Conservation (phyloP, 2,888 invertebrate genomes). For the Zele albiditarsus region DNA sequence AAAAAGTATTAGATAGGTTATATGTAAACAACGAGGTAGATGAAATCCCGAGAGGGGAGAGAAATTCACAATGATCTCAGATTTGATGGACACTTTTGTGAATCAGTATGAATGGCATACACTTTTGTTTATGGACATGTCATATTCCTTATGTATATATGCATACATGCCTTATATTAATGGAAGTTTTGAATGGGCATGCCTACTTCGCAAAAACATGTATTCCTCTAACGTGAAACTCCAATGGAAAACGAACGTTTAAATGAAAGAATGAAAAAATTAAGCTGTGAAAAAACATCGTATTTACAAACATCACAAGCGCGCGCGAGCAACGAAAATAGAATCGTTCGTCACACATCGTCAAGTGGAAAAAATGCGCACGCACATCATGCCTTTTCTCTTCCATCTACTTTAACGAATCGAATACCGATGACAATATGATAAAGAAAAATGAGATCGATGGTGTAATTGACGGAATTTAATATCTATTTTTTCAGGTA, state of each 20-base stretch:
- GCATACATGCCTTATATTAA: not conserved
- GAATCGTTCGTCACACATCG: conserved; percentile 16
- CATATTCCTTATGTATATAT: not conserved
- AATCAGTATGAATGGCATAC: not conserved
- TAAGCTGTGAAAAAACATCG: not conserved
- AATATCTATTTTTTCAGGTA: not conserved
- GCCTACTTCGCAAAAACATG: no score
- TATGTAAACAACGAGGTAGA: not conserved
- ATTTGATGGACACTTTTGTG: not conserved
- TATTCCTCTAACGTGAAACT: not conserved
- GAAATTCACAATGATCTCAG: not conserved
- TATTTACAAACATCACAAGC: not conserved
- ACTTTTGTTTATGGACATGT: no score
- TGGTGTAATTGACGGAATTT: not conserved
- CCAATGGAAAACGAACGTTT: no score
- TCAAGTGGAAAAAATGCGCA: not conserved
- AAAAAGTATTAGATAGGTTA: not conserved
- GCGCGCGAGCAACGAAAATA: conserved; percentile 16
- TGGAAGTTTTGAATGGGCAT: not conserved
- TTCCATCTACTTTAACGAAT: not conserved
- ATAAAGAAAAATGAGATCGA: not conserved
- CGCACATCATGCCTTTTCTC: not conserved
- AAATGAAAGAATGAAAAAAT: not conserved
- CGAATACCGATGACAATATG: not conserved
- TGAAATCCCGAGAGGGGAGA: not conserved